phyloP scores from a whole-genome alignment of 2,888 invertebrate genomes.

The Ceratothoa steindachneri region DNA sequence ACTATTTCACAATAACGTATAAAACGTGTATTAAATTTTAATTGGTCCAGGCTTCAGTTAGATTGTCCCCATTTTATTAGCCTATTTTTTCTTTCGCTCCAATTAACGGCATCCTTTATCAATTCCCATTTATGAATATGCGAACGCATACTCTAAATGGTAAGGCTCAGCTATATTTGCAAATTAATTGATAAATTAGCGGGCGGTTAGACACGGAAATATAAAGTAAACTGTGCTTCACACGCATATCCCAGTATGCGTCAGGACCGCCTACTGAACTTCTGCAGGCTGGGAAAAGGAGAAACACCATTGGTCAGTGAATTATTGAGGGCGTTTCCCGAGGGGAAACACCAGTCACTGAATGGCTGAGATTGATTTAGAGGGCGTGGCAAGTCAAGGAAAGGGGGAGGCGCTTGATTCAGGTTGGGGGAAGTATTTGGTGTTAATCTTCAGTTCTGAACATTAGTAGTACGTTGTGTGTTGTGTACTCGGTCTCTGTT shows the following conservation, averaged over 20 bases:
- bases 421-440: not conserved
- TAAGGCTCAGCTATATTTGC: not conserved
- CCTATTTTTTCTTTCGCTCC: not conserved
- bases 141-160: not conserved
- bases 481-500: not conserved
- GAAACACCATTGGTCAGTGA: not conserved
- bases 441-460: not conserved
- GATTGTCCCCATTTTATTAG: not conserved
- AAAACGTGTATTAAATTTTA: not conserved
- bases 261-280: not conserved
- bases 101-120: not conserved
- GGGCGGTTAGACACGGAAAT: slow-evolving; percentile 10
- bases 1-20: not conserved
- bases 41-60: not conserved
- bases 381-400: not conserved
- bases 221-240: slow-evolving; percentile 7
- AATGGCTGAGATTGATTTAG: not conserved
- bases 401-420: not conserved
- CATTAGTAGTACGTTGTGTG: not conserved
- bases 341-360: too few species aligned
- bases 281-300: not conserved
- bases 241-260: slow-evolving; percentile 4
- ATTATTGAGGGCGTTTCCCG: not conserved
- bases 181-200: slow-evolving; percentile 15
- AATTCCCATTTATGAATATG: slow-evolving; percentile 10